These are phyloP conservation scores for Protobothrops mucrosquamatus DNA, from an alignment of 2,113 vertebrate genomes.

Conservation along the genomic window DNA sequence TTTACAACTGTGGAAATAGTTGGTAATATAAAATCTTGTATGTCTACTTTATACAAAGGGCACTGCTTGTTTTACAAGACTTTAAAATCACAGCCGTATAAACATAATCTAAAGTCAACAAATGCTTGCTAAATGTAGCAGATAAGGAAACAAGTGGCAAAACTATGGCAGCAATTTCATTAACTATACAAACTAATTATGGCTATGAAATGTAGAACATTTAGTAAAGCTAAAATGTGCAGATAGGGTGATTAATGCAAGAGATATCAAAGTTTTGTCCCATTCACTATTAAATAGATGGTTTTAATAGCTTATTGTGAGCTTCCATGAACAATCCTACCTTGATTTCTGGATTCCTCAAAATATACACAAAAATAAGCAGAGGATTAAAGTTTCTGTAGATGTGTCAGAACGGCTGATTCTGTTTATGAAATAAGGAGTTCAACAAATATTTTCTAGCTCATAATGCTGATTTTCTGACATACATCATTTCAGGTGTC, in stretches of 20 bases:
- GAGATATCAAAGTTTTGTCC: not conserved
- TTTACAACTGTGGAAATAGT: constrained; percentile 32
- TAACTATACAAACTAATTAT: constrained; percentile 39
- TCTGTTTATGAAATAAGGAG: not conserved
- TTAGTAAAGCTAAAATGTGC: not conserved
- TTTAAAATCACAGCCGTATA: constrained; percentile 53
- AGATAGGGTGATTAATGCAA: not conserved
- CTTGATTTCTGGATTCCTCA: not conserved
- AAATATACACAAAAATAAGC: not conserved
- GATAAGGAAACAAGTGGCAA: not conserved
- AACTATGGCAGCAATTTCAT: not conserved
- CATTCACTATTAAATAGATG: not conserved
- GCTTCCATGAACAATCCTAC: not conserved
- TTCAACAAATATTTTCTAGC: not conserved
- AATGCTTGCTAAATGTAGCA: constrained; percentile 45
- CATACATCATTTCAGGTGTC: not conserved
- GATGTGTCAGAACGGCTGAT: not conserved
- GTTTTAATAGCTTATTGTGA: not conserved
- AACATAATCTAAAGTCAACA: constrained; percentile 44
- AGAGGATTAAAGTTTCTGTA: not conserved
- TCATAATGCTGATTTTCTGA: not conserved
- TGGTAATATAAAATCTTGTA: constrained; percentile 50
- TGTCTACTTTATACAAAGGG: constrained; percentile 32
- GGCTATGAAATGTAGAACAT: constrained; percentile 5
- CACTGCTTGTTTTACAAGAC: constrained; percentile 34